A percentile compares a stretch with the other conserved stretches of the same genome.
Conservation (phyloP, 1,140 invertebrate species). For the Diorhabda sublineata region DNA sequence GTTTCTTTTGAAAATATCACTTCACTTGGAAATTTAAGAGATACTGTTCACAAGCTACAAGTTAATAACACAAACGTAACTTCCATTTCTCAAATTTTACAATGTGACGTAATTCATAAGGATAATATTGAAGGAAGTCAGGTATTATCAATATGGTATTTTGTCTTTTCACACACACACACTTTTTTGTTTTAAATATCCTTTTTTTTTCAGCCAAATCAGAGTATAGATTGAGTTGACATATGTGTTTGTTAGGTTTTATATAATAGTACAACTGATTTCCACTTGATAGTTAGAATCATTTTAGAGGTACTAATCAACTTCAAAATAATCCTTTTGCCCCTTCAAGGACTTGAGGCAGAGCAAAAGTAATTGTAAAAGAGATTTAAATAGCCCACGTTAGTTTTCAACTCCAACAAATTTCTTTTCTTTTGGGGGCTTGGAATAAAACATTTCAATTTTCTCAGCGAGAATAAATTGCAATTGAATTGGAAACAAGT, state of each 20-base stretch:
- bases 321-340: too few relatives aligned
- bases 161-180: too few relatives aligned
- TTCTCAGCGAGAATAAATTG: too few relatives aligned
- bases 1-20: slow-evolving; percentile 37
- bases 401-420: too few relatives aligned
- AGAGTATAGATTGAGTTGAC: background rate
- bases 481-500: too few relatives aligned
- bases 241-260: too few relatives aligned
- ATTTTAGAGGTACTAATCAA: too few relatives aligned
- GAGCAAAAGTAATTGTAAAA: too few relatives aligned
- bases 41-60: slow-evolving; percentile 58
- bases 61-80: slow-evolving; percentile 59
- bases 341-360: too few relatives aligned
- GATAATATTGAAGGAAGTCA: slow-evolving; percentile 50
- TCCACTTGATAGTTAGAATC: too few relatives aligned
- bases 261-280: too few relatives aligned
- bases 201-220: background rate
- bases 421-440: background rate
- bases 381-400: too few relatives aligned
- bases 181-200: slow-evolving; percentile 1
- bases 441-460: background rate
- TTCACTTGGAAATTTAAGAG: slow-evolving; percentile 59
- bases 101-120: slow-evolving; percentile 73
- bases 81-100: slow-evolving; percentile 64
- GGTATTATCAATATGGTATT: slow-evolving; percentile 40